A percentile compares a stretch with the other conserved stretches of the same genome.
Conservation (phyloP, 2,113 vertebrate species). For the Seriola rivoliana region DNA sequence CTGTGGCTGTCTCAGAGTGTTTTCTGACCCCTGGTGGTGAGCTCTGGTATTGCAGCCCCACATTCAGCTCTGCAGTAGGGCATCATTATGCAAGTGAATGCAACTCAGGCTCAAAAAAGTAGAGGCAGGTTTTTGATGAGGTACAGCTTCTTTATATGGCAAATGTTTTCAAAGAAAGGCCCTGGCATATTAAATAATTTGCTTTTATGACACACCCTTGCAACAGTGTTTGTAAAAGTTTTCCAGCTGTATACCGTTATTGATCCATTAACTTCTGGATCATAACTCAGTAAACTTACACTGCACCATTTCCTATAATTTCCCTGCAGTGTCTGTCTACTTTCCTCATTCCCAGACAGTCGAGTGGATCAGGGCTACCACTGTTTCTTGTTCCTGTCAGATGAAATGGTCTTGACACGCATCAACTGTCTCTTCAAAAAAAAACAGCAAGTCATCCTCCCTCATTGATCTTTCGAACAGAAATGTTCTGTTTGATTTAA, state of each 20-base stretch:
- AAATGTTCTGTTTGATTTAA: neutral
- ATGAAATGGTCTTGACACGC: neutral
- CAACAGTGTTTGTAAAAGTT: neutral
- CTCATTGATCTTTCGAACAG: neutral
- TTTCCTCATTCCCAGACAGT: neutral
- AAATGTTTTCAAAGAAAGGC: neutral
- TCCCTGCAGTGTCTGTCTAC: neutral
- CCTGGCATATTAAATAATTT: neutral
- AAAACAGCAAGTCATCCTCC: neutral
- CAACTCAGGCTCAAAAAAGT: neutral
- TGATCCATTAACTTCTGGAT: neutral
- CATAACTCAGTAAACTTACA: neutral
- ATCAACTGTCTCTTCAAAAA: no score
- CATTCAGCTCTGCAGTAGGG: neutral
- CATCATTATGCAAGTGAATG: neutral
- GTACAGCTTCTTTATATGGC: neutral
- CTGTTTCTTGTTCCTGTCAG: neutral
- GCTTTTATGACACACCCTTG: neutral
- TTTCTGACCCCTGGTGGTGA: slow-evolving; percentile 56
- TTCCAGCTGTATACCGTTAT: no score
- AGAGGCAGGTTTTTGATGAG: neutral
- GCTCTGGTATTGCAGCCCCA: neutral
- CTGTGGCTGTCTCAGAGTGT: neutral
- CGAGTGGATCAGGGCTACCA: neutral
- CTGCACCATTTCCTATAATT: neutral